Evolutionary conservation across 2,797 vertebrate genomes (phyloP), one percentile per base, ranked within the genome.

Genomic region (Champsocephalus esox): DNA sequence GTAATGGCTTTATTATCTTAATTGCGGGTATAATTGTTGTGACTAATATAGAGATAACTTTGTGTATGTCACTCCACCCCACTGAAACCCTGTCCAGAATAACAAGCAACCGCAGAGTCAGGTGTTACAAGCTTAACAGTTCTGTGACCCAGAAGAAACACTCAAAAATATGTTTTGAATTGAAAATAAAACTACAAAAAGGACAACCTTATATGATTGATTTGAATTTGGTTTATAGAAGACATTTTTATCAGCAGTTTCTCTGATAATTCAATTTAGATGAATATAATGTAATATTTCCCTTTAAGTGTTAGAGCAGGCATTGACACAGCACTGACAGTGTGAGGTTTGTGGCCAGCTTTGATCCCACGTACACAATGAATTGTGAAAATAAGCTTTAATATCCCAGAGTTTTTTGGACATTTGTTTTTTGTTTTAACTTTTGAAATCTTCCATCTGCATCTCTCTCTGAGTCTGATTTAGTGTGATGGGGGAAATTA

Each of bases 401-500:
- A 72, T 45, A 34, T 45, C 49, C 21, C 38, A 52, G 50, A 28
- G 0, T 61, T 8, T 71, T 73, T 77, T 64, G 17, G 7, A 74
- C 10, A 55, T 56, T 73, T 63, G 8, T 16, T 50, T 41, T n/a
- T 66, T 55, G 6, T 21, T 44, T 21, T 28, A 2, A 8, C 5
- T 19, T 50, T 21, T 43, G 5, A 1, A 19, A 32, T 51, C n/a
- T 34, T 46, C 12, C 19, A 10, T 56, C 50, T 61, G 19, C 61
- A 21, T 13, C 49, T 17, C 17, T 57, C 49, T 51, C 32, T 74
- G 61, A 14, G 60, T 80, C 66, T 71, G 57, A 79, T 81, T 56
- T 70, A 65, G 58, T 71, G 78, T 63, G 66, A 71, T 73, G 57
- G 58, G 0, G 12, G 17, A 73, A 78, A 78, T 75, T 65, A 65